Base-by-base conservation (phyloP, 2,113 vertebrate genomes). In the Hippotragus niger region DNA sequence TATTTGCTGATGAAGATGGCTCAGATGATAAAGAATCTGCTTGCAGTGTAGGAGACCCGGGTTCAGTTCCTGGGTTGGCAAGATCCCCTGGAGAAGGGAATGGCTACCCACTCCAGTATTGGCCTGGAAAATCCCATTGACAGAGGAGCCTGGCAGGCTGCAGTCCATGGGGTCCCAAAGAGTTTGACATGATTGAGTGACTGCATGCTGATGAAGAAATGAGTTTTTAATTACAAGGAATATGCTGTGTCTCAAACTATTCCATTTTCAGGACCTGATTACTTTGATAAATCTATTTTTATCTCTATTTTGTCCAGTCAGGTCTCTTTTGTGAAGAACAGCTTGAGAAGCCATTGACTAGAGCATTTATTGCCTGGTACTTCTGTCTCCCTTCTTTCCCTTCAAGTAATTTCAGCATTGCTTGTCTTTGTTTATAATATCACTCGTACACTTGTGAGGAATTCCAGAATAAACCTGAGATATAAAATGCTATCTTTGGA, bases 401-500 rank as follows among this genome's bases (percentile, higher is more conserved):
- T 55, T 92, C 52, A 84, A 52, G 57, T 87, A 80, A 95, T 91
- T 52, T 91, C 53, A 85, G 21, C 85, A 97, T 92, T 55, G 88
- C 85, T 62, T 97, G 84, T 97, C 87, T 97, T 95, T 95, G 76
- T 74, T 97, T 98, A 96, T 67, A 97, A 67, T 94, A 53, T 90
- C 89, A 92, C 94, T 98, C 45, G 36, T 87, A 96, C 67, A 85
- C 55, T 94, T 97, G 95, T 85, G 98, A 94, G 96, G 98, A 98
- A 95, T 98, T 98, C 85, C 86, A 91, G 95, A 93, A 95, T 97
- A 96, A 98, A 98, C 91, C 60, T 96, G 58, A 88, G 91, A 95
- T 94, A 97, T 93, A 98, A 98, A 97, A 97, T 97, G 62, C 21
- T 97, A 1, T 98, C 88, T 98, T 67, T 67, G 92, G 94, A 97